Evolutionary conservation across 2,113 vertebrate genomes (phyloP).

Genomic region (Mus musculus): DNA sequence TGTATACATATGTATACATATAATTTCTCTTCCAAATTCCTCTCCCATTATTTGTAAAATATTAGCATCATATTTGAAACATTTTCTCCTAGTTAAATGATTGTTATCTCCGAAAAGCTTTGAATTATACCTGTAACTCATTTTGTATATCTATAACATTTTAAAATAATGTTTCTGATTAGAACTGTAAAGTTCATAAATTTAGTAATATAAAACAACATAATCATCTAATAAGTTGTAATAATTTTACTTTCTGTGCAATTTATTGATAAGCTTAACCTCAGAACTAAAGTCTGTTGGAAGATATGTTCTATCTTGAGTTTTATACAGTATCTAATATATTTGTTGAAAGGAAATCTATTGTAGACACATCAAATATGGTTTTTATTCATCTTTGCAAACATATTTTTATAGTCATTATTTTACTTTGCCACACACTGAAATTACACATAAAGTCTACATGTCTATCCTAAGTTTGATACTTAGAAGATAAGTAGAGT

Average conservation of each 20-base stretch:
- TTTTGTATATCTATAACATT: background rate
- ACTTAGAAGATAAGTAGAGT: background rate
- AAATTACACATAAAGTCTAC: background rate
- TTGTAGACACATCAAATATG: background rate
- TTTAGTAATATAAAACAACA: background rate
- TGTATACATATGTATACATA: background rate
- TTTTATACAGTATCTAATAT: background rate
- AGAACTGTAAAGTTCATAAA: background rate
- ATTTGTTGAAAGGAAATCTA: background rate
- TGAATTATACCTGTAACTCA: background rate
- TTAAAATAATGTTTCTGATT: background rate
- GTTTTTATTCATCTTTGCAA: constrained; percentile 30
- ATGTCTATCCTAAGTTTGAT: background rate
- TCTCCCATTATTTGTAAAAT: background rate
- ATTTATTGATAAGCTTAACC: background rate
- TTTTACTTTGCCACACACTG: background rate
- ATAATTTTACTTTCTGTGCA: background rate
- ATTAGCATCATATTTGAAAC: background rate
- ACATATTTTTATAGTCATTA: background rate
- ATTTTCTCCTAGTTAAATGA: background rate
- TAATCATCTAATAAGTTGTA: background rate
- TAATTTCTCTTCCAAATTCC: background rate
- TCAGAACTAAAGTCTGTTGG: background rate
- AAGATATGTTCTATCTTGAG: background rate
- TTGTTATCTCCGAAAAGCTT: background rate